These are phyloP conservation scores for Dicrurus megarhynchus DNA, from an alignment of 2,113 vertebrate genomes.

Conservation along the genomic window DNA sequence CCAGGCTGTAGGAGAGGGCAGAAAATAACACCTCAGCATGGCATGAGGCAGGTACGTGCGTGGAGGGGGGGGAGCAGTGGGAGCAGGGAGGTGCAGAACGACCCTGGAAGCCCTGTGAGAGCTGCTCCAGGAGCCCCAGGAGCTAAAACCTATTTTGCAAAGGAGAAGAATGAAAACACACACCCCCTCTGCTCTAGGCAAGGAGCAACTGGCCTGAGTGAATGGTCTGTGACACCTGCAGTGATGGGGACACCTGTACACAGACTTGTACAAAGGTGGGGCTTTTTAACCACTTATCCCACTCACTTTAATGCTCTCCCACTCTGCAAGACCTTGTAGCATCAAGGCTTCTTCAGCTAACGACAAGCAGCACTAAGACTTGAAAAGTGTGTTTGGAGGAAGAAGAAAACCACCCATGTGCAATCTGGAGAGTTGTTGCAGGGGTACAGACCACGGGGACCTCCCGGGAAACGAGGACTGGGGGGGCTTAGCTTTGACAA, in stretches of 20 bases:
- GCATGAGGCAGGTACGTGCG: not conserved
- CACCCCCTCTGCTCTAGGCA: not conserved
- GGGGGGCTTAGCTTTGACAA: not conserved
- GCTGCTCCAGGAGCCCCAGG: not conserved
- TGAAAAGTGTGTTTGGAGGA: not conserved
- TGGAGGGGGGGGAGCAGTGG: not conserved
- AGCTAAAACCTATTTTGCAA: not conserved
- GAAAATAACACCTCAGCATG: not conserved
- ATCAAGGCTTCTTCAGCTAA: not conserved
- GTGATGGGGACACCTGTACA: not conserved
- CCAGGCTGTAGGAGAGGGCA: constrained; percentile 49
- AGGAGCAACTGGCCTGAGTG: not conserved
- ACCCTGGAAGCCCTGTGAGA: not conserved
- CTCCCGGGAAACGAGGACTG: not conserved
- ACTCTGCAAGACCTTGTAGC: not conserved
- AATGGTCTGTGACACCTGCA: not conserved
- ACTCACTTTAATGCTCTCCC: not conserved
- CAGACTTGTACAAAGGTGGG: not conserved
- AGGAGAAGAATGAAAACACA: not conserved
- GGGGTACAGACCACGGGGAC: not conserved
- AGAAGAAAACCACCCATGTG: not conserved
- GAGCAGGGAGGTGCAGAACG: not conserved
- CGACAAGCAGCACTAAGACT: not conserved
- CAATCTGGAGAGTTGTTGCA: not conserved
- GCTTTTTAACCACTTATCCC: not conserved